phyloP scores from a whole-genome alignment of 2,888 invertebrate genomes.

The Pemphredon lugubris region DNA sequence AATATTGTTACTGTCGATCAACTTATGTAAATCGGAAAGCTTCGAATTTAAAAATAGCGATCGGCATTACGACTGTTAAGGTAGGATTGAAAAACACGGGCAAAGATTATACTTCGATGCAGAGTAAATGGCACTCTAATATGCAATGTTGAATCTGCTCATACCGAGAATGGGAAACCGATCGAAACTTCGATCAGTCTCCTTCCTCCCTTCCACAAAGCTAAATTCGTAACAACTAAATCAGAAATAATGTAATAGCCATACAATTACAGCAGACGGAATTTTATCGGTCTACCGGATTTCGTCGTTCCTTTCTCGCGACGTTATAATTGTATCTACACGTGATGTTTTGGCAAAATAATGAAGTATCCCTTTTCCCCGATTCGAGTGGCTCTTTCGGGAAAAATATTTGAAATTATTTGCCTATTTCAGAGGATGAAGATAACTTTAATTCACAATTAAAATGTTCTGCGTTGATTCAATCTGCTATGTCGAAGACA shows the following conservation, averaged over 20 bases:
- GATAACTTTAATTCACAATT: background rate
- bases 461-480: too few species aligned
- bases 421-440: background rate
- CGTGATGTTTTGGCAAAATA: slow-evolving; percentile 21
- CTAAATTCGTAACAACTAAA: slow-evolving; percentile 4
- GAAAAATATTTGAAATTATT: too few species aligned
- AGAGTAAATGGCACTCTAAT: slow-evolving; percentile 15
- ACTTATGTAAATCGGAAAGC: too few species aligned
- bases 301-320: background rate
- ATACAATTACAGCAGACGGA: background rate
- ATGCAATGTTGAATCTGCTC: background rate
- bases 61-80: too few species aligned
- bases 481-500: too few species aligned
- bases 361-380: background rate
- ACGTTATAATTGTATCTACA: slow-evolving; percentile 16
- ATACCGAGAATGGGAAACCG: slow-evolving; percentile 2
- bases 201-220: background rate
- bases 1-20: background rate
- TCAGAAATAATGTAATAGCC: slow-evolving; percentile 9
- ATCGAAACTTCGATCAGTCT: slow-evolving; percentile 4
- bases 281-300: background rate
- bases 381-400: too few species aligned
- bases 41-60: background rate
- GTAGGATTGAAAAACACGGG: too few species aligned
- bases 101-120: background rate